phyloP scores from a whole-genome alignment of 2,797 vertebrate genomes.

The Rhadinocentrus ornatus region DNA sequence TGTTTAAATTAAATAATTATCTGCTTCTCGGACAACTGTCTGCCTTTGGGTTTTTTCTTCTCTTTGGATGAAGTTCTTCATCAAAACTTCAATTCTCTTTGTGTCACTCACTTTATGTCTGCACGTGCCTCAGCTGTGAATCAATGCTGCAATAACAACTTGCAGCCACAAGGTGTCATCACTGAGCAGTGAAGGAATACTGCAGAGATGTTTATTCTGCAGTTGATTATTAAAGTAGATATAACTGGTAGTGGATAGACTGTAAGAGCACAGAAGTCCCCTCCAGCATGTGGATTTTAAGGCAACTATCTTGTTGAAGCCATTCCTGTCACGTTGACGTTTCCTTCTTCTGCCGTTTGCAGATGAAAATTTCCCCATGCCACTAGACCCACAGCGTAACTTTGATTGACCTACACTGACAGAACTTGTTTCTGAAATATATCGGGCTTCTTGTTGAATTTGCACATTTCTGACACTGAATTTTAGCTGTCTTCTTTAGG shows the following conservation, averaged over 20 bases:
- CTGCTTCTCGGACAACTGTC: no score
- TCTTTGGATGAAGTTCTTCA: not conserved
- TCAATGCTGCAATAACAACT: slow-evolving; percentile 26
- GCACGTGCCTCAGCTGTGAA: not conserved
- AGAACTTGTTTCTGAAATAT: not conserved
- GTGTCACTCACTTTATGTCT: not conserved
- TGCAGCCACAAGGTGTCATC: slow-evolving; percentile 58
- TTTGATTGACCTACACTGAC: not conserved
- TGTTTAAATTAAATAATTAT: no score
- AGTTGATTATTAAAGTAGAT: no score
- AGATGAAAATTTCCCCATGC: not conserved
- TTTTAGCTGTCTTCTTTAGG: not conserved
- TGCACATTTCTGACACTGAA: not conserved
- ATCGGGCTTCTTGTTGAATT: not conserved
- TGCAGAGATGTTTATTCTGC: not conserved
- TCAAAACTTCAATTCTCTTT: no score
- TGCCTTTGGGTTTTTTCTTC: not conserved
- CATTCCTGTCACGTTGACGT: not conserved
- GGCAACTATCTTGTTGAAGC: not conserved
- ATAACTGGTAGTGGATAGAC: no score
- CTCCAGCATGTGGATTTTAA: no score
- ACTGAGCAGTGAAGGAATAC: slow-evolving; percentile 37
- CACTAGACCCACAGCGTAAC: not conserved
- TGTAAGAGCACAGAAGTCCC: no score
- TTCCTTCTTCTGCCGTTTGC: not conserved